phyloP scores from a whole-genome alignment of 2,113 vertebrate species.

The Caloenas nicobarica region DNA sequence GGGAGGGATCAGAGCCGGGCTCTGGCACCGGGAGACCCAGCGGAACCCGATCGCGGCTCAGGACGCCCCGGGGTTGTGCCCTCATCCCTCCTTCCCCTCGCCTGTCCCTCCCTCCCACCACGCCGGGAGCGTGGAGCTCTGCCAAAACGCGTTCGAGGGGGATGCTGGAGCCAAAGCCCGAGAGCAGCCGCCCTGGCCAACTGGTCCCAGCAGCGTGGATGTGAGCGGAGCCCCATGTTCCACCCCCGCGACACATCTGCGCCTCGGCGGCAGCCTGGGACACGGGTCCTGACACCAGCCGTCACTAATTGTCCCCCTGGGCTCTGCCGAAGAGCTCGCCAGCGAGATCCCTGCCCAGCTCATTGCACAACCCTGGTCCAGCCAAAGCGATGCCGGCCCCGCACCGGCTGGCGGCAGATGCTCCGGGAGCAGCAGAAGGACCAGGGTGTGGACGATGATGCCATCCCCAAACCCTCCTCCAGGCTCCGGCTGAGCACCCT shows the following conservation, averaged over 20 bases:
- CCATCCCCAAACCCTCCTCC: not conserved
- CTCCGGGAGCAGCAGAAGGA: rapidly evolving
- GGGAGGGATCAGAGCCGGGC: rapidly evolving
- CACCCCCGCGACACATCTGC: too few relatives aligned
- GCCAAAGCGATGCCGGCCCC: not conserved
- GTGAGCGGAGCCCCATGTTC: too few relatives aligned
- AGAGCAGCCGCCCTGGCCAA: too few relatives aligned
- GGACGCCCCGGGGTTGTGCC: rapidly evolving
- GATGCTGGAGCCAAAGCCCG: too few relatives aligned
- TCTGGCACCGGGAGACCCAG: not conserved
- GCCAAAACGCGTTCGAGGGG: too few relatives aligned
- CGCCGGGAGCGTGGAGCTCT: too few relatives aligned
- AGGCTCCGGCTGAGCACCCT: too few relatives aligned
- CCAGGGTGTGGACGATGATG: not conserved
- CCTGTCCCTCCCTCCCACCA: too few relatives aligned
- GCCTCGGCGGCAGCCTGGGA: not conserved
- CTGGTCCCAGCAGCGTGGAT: too few relatives aligned
- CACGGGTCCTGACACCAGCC: not conserved
- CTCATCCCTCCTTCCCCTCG: not conserved
- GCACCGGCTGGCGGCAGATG: too few relatives aligned
- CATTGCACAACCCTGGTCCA: not conserved
- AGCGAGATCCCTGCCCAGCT: not conserved
- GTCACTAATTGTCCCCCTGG: rapidly evolving
- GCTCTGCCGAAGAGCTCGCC: not conserved
- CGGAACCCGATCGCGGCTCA: not conserved